Evolutionary conservation across 1,140 invertebrate genomes (phyloP).

Genomic region (Geopemphigus sp.): DNA sequence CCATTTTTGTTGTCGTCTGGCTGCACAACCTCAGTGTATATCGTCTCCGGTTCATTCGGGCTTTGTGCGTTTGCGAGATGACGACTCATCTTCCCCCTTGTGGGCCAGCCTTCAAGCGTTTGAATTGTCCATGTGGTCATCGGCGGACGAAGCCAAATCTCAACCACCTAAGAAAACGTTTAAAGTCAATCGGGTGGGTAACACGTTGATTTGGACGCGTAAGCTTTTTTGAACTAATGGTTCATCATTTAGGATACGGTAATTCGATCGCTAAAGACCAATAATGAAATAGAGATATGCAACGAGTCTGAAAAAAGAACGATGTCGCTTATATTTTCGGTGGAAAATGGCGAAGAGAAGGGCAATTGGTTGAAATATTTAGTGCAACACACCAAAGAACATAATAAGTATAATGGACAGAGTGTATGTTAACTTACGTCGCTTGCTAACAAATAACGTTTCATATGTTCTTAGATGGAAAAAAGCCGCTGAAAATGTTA

Average conservation of each 20-base stretch:
- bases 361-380: conserved; percentile 59
- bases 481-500: conserved; percentile 62
- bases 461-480: conserved; percentile 60
- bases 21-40: conserved; percentile 66
- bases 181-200: conserved; percentile 33
- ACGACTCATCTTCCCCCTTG: not conserved
- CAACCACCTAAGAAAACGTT: conserved; percentile 30
- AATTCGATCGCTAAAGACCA: conserved; percentile 54
- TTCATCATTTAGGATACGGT: conserved; percentile 55
- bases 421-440: not conserved
- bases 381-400: conserved; percentile 58
- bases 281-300: conserved; percentile 56
- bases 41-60: conserved; percentile 61
- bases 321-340: conserved; percentile 55
- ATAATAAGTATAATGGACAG: conserved; percentile 55
- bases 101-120: conserved; percentile 35
- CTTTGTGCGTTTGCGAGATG: conserved; percentile 55
- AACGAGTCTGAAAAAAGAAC: conserved; percentile 56
- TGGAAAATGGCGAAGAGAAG: conserved; percentile 57
- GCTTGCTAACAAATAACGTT: not conserved
- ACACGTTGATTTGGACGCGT: too few relatives aligned
- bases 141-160: conserved; percentile 22
- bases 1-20: conserved; percentile 71
- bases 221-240: too few relatives aligned
- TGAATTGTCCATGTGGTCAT: conserved; percentile 36